phyloP scores from a whole-genome alignment of 2,888 invertebrate species.

The Lagria hirta region DNA sequence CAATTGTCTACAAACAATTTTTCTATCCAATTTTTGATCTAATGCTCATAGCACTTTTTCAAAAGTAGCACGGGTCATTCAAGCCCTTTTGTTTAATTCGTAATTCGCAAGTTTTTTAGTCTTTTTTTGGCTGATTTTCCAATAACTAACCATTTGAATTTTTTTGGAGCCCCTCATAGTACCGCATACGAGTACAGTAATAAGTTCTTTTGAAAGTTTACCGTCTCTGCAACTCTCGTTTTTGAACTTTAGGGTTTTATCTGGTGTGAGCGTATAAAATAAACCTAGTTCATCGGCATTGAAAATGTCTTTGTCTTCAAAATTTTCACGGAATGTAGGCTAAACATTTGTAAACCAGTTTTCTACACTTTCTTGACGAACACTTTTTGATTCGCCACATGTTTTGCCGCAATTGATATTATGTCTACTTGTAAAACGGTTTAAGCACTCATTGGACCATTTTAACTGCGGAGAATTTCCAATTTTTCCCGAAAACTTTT shows the following conservation, averaged over 20 bases:
- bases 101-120: too few species aligned
- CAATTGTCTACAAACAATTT: too few species aligned
- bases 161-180: constrained; percentile 4
- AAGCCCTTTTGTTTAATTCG: too few species aligned
- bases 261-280: constrained; percentile 7
- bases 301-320: constrained; percentile 8
- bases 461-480: constrained; percentile 3
- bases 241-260: constrained; percentile 13
- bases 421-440: constrained; percentile 4
- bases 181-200: not conserved
- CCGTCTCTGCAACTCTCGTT: constrained; percentile 4
- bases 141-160: too few species aligned
- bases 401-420: too few species aligned
- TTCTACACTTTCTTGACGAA: constrained; percentile 3
- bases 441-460: constrained; percentile 1
- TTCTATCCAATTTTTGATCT: too few species aligned
- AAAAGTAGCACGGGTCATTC: too few species aligned
- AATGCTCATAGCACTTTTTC: too few species aligned
- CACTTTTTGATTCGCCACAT: constrained; percentile 5
- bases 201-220: constrained; percentile 2
- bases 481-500: constrained; percentile 3
- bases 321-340: constrained; percentile 8
- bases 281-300: constrained; percentile 17
- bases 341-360: constrained; percentile 12
- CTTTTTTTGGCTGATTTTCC: too few species aligned